Evolutionary conservation across 1,140 invertebrate species (phyloP).

Genomic region (Conus betulinus): DNA sequence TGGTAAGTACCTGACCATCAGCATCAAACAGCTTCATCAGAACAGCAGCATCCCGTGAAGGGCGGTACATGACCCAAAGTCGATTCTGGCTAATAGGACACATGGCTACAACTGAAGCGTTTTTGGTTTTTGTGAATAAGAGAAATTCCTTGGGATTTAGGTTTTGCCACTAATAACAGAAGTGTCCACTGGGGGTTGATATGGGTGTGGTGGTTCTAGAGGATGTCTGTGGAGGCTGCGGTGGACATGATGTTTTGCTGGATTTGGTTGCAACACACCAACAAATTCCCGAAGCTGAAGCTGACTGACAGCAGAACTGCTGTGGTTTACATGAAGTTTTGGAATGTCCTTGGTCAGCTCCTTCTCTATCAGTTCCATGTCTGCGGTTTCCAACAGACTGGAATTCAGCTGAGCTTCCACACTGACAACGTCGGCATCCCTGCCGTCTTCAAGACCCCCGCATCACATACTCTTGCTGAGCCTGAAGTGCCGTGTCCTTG

Average conservation of each 20-base stretch:
- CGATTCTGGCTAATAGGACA: neutral
- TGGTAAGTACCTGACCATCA: neutral
- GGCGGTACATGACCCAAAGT: neutral
- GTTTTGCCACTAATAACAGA: too few species aligned
- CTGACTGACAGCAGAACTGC: too few species aligned
- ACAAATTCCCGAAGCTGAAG: neutral
- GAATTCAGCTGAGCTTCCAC: conserved; percentile 4
- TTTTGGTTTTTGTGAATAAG: too few species aligned
- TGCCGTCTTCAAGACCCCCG: neutral
- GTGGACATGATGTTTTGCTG: too few species aligned
- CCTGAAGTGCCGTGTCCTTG: neutral
- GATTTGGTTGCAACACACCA: neutral
- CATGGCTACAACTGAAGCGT: neutral
- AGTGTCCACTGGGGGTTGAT: too few species aligned
- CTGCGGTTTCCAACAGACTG: neutral
- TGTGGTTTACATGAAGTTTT: neutral
- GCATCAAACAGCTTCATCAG: neutral
- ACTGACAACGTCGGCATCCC: neutral
- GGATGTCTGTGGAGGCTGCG: neutral
- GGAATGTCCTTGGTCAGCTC: neutral
- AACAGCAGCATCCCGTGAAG: neutral
- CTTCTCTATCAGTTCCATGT: neutral
- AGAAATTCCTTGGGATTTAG: too few species aligned
- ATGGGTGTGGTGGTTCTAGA: too few species aligned
- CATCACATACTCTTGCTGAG: conserved; percentile 8